Evolutionary conservation across 1,140 invertebrate species (phyloP), one percentile per base, ranked within the genome.

Genomic region (Apis cerana): DNA sequence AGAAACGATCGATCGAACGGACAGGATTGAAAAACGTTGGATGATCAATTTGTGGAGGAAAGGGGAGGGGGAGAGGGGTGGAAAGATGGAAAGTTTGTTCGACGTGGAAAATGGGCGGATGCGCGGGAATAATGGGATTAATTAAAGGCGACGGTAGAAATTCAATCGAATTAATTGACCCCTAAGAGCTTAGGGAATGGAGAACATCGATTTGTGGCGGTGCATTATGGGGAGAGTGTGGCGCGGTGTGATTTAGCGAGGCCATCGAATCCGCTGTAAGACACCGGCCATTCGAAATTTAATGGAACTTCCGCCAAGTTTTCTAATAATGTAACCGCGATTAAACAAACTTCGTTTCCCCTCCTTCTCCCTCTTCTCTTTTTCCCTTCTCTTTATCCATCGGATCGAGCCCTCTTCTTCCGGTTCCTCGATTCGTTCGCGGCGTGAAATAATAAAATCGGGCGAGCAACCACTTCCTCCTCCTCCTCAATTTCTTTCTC

Each of bases 91-190:
- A 43, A 43, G 33, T 43, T 54, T 7, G 56, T 52, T 23, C 7
- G 12, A 61, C 17, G 21, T 15, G 27, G 56, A 59, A 21, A 43
- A 59, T 21, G 21, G 2, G 21, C 21, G 17, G 21, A 17, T 10
- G 27, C 7, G 10, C 12, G 9, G 33, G 12, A 67, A 21, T 8
- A 2, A 9, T 8, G 15, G 69, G 59, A 56, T 80, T 80, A 72
- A 80, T 80, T 80, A 72, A 72, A 65, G 5, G 50, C 78, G 58
- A 56, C 27, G 50, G 17, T 80, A 19, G 67, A 52, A 79, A 79
- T 71, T 71, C 67, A 79, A 79, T 79, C 59, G 78, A 80, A 80
- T 80, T 80, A 64, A 72, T 80, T 72, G 69, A 62, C 58, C n/a
- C 3, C 56, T 11, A 23, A 50, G 58, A 52, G 75, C 54, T 59